Percentiles rank a stretch among this genome's conserved stretches.
Evolutionary conservation across 2,797 vertebrate species (phyloP).

Genomic region (Onychomys arenicola): DNA sequence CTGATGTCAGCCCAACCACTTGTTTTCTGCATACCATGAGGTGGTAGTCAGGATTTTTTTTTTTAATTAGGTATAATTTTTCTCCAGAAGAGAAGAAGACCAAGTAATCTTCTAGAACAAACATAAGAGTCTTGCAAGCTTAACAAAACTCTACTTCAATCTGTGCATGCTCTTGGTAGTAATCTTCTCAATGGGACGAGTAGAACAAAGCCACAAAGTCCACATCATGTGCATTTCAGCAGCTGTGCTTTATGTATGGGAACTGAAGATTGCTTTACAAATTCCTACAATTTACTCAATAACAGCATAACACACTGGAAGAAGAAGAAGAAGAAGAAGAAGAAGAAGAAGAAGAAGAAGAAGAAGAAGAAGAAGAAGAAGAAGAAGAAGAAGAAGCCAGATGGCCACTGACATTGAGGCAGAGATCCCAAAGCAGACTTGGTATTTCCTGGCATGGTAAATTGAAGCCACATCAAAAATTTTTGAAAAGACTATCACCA

Average conservation of each 20-base stretch:
- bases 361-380: too few species aligned
- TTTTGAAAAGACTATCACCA: background rate
- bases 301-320: background rate
- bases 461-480: background rate
- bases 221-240: fast-evolving
- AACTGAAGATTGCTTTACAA: background rate
- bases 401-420: background rate
- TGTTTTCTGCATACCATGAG: background rate
- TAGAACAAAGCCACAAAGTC: background rate
- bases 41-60: background rate
- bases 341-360: too few species aligned
- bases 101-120: background rate
- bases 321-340: background rate
- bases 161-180: background rate
- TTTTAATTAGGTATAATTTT: background rate
- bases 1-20: too few species aligned
- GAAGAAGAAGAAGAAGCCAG: too few species aligned
- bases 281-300: background rate
- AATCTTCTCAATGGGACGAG: background rate
- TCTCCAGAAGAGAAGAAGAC: background rate
- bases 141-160: background rate
- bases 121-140: background rate
- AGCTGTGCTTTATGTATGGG: background rate
- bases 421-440: background rate
- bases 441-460: background rate